Percentiles rank a stretch among this genome's conserved stretches.
These are phyloP conservation scores for Misgurnus mizolepis DNA, from an alignment of 2,113 vertebrate genomes.

Conservation along the genomic window DNA sequence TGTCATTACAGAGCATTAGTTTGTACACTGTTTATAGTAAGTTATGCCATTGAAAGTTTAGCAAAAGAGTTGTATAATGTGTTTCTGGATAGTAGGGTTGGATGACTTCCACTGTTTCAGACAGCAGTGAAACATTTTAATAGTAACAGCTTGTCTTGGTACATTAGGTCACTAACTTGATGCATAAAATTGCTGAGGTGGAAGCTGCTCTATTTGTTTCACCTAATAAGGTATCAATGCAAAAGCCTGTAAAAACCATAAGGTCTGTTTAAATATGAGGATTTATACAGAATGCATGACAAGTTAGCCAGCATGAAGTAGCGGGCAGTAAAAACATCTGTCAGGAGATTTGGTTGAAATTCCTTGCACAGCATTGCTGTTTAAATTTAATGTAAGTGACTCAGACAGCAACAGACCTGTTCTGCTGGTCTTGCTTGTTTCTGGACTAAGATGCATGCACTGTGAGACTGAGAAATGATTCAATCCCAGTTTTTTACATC, in stretches of 20 bases:
- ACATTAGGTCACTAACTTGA: neutral
- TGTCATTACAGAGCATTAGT: too few relatives aligned
- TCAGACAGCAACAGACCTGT: neutral
- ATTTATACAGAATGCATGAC: neutral
- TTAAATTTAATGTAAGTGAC: neutral
- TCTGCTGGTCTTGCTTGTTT: constrained; percentile 18
- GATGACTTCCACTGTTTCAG: neutral
- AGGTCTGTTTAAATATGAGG: neutral
- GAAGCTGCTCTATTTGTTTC: neutral
- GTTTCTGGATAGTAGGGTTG: constrained; percentile 3
- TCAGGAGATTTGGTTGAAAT: neutral
- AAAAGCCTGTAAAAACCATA: neutral
- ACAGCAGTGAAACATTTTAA: neutral
- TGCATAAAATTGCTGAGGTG: neutral
- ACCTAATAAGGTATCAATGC: neutral
- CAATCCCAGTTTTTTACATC: too few relatives aligned
- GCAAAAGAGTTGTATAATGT: neutral
- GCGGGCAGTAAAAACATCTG: neutral
- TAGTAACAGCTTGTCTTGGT: neutral
- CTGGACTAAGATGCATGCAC: neutral
- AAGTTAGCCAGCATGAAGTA: neutral
- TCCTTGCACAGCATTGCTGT: neutral
- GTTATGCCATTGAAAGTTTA: neutral
- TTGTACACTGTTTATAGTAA: too few relatives aligned
- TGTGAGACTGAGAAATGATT: neutral